Evolutionary conservation across 2,113 vertebrate genomes (phyloP).

Genomic region (Urocynchramus pylzowi): DNA sequence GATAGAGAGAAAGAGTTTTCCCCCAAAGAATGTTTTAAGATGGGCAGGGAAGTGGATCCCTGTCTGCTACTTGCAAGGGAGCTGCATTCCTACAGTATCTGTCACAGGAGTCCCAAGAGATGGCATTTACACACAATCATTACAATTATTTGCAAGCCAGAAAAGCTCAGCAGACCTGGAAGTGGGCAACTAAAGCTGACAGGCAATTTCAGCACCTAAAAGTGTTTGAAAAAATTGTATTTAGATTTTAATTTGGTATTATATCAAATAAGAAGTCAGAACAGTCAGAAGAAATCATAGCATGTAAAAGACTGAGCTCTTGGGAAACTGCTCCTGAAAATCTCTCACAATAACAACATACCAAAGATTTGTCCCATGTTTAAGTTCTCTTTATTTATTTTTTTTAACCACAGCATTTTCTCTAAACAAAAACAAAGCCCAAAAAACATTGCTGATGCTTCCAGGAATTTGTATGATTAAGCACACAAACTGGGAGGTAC

Average conservation of each 20-base stretch:
- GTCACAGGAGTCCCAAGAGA: background rate
- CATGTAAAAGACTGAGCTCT: background rate
- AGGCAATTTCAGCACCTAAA: background rate
- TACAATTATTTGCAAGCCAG: background rate
- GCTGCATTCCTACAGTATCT: conserved; percentile 22
- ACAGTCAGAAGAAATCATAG: background rate
- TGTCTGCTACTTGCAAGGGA: background rate
- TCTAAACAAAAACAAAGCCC: background rate
- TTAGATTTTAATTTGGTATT: background rate
- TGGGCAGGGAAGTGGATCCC: background rate
- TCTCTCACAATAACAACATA: background rate
- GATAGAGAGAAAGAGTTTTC: background rate
- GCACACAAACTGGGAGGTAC: background rate
- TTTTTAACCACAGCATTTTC: background rate
- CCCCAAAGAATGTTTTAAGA: background rate
- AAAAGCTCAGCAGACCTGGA: background rate
- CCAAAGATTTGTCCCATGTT: background rate
- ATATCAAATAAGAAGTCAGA: background rate
- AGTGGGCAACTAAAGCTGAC: background rate
- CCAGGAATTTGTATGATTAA: background rate
- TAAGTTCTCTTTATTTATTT: background rate
- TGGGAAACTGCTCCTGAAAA: background rate
- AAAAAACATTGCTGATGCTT: background rate
- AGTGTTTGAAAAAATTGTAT: background rate
- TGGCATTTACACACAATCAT: background rate